Percentiles rank a stretch among this genome's conserved stretches.
phyloP scores from a whole-genome alignment of 2,888 invertebrate species.

The Caprella mutica region DNA sequence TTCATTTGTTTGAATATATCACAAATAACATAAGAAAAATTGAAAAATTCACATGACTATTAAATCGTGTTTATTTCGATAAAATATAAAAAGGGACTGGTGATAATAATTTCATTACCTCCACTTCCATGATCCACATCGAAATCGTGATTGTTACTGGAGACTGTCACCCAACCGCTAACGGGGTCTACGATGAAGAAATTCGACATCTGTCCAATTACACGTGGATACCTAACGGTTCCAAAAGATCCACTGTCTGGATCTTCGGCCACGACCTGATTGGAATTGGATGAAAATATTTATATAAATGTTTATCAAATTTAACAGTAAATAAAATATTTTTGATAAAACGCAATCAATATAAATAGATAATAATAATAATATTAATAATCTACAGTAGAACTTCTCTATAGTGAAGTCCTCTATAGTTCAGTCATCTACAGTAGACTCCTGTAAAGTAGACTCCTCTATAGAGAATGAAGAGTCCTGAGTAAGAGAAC shows the following conservation, averaged over 20 bases:
- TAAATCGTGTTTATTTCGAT: background rate
- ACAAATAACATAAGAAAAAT: background rate
- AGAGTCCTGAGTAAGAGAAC: too few relatives aligned
- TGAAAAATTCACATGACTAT: background rate
- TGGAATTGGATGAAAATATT: too few relatives aligned
- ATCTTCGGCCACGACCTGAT: constrained; percentile 66
- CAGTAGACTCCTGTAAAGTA: too few relatives aligned
- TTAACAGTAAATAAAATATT: background rate
- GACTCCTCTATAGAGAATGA: too few relatives aligned
- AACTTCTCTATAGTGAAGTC: too few relatives aligned
- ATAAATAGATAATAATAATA: background rate
- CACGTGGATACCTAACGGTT: constrained; percentile 62
- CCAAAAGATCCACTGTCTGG: constrained; percentile 66
- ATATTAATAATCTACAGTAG: constrained; percentile 11
- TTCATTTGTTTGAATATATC: too few relatives aligned
- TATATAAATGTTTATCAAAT: too few relatives aligned
- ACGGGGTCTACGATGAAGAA: constrained; percentile 64
- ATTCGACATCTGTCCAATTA: constrained; percentile 64
- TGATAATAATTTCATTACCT: too few relatives aligned
- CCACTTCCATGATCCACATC: constrained; percentile 58
- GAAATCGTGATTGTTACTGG: constrained; percentile 59
- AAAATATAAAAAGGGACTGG: background rate
- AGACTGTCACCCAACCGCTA: constrained; percentile 68
- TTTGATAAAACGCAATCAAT: too few relatives aligned
- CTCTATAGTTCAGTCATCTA: too few relatives aligned